Conservation (phyloP, 53 echinoderm and acorn worm genomes). For the Mesocentrotus franciscanus region DNA sequence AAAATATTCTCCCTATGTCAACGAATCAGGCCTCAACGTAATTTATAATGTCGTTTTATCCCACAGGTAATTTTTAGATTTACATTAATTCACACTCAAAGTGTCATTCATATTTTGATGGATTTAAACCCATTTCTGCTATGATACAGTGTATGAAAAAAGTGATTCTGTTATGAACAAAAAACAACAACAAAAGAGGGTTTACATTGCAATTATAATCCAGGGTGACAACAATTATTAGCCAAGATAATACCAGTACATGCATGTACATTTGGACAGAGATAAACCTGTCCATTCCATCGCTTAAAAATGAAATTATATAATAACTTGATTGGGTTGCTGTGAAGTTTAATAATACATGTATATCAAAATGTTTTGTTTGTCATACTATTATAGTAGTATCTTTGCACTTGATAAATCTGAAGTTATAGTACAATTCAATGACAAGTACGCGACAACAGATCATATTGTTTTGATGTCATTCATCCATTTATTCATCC, state of each 20-base stretch:
- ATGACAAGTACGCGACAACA: constrained; percentile 22
- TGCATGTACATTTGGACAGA: neutral
- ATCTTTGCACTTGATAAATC: constrained; percentile 61
- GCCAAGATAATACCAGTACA: neutral
- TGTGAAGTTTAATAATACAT: constrained; percentile 11
- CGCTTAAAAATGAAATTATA: neutral
- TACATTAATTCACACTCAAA: neutral
- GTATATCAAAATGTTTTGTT: constrained; percentile 27
- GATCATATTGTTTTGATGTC: neutral
- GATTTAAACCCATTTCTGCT: neutral
- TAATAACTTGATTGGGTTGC: constrained; percentile 10
- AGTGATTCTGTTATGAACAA: neutral
- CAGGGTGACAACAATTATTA: neutral
- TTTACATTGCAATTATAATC: too few relatives aligned
- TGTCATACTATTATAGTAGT: constrained; percentile 5
- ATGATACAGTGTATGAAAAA: neutral
- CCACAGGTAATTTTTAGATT: neutral
- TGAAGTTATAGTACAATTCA: constrained; percentile 47
- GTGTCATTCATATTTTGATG: neutral
- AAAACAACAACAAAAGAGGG: neutral
- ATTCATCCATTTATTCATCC: neutral
- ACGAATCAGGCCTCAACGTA: neutral
- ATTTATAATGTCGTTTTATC: neutral
- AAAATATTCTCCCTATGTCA: neutral
- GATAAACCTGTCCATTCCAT: neutral